A percentile compares a stretch with the other conserved stretches of the same genome.
Evolutionary conservation across 2,888 invertebrate genomes (phyloP).

Genomic region (Zootermopsis nevadensis): DNA sequence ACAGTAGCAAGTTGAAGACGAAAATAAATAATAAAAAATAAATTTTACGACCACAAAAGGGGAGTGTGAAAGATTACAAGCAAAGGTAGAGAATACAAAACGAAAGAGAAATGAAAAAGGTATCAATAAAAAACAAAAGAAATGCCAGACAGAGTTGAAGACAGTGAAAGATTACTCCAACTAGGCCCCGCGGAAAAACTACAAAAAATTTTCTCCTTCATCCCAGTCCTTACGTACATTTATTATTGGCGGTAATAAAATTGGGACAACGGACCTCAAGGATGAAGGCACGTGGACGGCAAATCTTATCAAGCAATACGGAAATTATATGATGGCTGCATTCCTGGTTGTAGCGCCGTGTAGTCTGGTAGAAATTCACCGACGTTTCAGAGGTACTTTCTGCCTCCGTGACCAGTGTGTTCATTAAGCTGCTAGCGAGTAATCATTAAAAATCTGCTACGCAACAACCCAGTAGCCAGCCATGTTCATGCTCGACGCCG

Average conservation of each 20-base stretch:
- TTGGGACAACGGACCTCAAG: not conserved
- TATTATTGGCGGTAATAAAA: slow-evolving; percentile 15
- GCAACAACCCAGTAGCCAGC: too few relatives aligned
- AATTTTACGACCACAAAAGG: not conserved
- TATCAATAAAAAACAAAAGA: slow-evolving; percentile 37
- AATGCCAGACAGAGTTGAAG: slow-evolving; percentile 34
- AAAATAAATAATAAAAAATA: slow-evolving; percentile 30
- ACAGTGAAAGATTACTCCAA: slow-evolving; percentile 41
- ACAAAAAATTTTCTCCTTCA: slow-evolving; percentile 21
- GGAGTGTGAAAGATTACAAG: slow-evolving; percentile 39
- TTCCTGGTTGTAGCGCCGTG: too few relatives aligned
- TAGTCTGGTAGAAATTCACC: too few relatives aligned
- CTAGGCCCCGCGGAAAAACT: slow-evolving; percentile 9
- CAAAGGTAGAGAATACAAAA: not conserved
- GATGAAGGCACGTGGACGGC: too few relatives aligned
- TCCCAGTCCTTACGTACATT: slow-evolving; percentile 4
- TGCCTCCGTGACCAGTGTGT: too few relatives aligned
- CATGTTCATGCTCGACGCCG: too few relatives aligned
- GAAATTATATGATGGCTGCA: too few relatives aligned
- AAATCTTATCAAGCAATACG: too few relatives aligned
- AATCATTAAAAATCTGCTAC: too few relatives aligned
- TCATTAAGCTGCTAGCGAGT: too few relatives aligned
- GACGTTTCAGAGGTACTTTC: too few relatives aligned
- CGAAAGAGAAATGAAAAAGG: slow-evolving; percentile 18
- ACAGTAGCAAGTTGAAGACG: slow-evolving; percentile 16